phyloP scores from a whole-genome alignment of 2,797 vertebrate species.

The Limnodromus scolopaceus region DNA sequence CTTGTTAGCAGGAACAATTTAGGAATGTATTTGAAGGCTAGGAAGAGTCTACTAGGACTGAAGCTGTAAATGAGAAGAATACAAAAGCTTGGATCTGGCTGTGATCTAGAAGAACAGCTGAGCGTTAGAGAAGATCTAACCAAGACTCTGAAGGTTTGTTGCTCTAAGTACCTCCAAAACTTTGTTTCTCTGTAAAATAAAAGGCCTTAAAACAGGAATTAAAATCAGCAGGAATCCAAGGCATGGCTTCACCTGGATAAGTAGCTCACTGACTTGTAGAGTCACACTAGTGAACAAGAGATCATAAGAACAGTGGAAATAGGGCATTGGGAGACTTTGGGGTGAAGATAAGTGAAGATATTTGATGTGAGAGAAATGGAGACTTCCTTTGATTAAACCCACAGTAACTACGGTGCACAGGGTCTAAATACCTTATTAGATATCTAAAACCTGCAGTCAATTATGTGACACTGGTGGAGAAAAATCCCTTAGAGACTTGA shows the following conservation, averaged over 20 bases:
- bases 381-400: conserved; percentile 4
- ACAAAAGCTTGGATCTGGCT: not conserved
- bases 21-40: not conserved
- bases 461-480: not conserved
- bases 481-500: not conserved
- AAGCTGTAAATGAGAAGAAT: not conserved
- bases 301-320: not conserved
- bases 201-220: conserved; percentile 1
- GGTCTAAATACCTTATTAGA: not conserved
- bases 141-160: not conserved
- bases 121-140: not conserved
- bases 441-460: not conserved
- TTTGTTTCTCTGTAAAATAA: conserved; percentile 11
- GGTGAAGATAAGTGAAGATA: not conserved
- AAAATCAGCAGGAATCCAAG: not conserved
- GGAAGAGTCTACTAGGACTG: not conserved
- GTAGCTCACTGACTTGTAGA: not conserved
- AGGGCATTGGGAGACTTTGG: not conserved
- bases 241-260: not conserved
- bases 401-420: not conserved
- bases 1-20: not conserved
- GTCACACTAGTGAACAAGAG: not conserved
- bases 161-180: not conserved
- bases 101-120: not conserved
- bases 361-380: not conserved